Percentiles rank a stretch among this genome's conserved stretches.
Evolutionary conservation across 2,888 invertebrate genomes (phyloP).

Genomic region (Campopleginae sp.): DNA sequence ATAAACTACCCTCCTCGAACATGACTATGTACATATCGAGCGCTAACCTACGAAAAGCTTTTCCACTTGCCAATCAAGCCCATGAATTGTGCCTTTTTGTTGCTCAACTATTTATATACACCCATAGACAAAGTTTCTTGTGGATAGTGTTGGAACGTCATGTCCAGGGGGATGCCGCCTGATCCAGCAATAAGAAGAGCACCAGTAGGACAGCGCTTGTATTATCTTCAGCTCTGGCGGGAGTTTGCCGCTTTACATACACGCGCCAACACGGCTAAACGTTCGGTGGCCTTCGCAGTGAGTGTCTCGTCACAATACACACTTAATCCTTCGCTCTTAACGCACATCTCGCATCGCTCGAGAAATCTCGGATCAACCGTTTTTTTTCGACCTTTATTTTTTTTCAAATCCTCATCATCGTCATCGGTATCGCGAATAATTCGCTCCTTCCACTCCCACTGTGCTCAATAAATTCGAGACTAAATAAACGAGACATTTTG

Average conservation of each 20-base stretch:
- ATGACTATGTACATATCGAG: slow-evolving; percentile 4
- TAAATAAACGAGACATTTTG: slow-evolving; percentile 22
- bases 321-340: neutral
- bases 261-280: slow-evolving; percentile 59
- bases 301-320: slow-evolving; percentile 47
- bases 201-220: slow-evolving; percentile 72
- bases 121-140: neutral
- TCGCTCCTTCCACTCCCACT: neutral
- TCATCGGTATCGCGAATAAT: slow-evolving; percentile 9
- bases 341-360: slow-evolving; percentile 2
- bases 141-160: slow-evolving; percentile 37
- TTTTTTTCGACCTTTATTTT: slow-evolving; percentile 1
- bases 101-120: neutral
- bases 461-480: slow-evolving; percentile 21
- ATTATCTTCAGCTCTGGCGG: slow-evolving; percentile 78
- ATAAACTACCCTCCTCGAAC: slow-evolving; percentile 41
- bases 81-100: slow-evolving; percentile 3
- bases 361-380: slow-evolving; percentile 1
- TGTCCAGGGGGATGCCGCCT: slow-evolving; percentile 63
- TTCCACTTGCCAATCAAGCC: neutral
- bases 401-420: neutral
- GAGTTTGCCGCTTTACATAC: slow-evolving; percentile 73
- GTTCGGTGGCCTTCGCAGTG: slow-evolving; percentile 63
- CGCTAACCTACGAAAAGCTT: slow-evolving; percentile 3
- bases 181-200: slow-evolving; percentile 54